Evolutionary conservation across 2,888 invertebrate species (phyloP), one percentile per base, ranked within the genome.

Genomic region (Heteropelma amictum): DNA sequence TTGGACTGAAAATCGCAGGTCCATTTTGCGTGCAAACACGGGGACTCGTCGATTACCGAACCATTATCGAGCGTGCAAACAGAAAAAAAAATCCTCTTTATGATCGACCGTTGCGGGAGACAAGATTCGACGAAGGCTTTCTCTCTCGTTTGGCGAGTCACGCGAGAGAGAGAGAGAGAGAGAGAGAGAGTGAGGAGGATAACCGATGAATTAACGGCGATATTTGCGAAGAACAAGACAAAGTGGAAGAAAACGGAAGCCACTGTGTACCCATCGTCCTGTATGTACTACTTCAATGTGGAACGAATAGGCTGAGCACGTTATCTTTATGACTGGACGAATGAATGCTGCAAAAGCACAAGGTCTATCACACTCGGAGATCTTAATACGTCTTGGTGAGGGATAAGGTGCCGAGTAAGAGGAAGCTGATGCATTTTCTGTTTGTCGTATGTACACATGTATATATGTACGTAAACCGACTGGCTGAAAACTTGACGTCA

Each of bases 361-460:
- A 49, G 71, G 54, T 78, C 79, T 84, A 84, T 84, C 84, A 77
- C 79, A 73, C 72, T 71, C 77, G 68, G 77, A 76, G 80, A 84
- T 84, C 84, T 84, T 83, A 84, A 84, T 84, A 82, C 83, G 83
- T 83, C 83, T 68, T 47, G 14, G 26, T 10, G 30, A 64, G 58
- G 45, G 53, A 61, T 58, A 60, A 69, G 42, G 60, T 58, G 61
- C 17, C 42, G 61, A 56, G 54, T 17, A 61, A 54, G 12, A 63
- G 63, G 56, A 64, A 56, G 49, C 56, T 56, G 56, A 60, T 69
- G 40, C 49, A 54, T 23, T 6, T 14, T 8, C 30, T 45, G 28
- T 35, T 14, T 28, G 10, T 26, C 6, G 38, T 40, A 58, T 23
- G 5, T 26, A 35, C 5, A 30, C 19, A 8, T 51, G 14, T 51